phyloP scores from a whole-genome alignment of 2,113 vertebrate species.

The Bubalus kerabau region DNA sequence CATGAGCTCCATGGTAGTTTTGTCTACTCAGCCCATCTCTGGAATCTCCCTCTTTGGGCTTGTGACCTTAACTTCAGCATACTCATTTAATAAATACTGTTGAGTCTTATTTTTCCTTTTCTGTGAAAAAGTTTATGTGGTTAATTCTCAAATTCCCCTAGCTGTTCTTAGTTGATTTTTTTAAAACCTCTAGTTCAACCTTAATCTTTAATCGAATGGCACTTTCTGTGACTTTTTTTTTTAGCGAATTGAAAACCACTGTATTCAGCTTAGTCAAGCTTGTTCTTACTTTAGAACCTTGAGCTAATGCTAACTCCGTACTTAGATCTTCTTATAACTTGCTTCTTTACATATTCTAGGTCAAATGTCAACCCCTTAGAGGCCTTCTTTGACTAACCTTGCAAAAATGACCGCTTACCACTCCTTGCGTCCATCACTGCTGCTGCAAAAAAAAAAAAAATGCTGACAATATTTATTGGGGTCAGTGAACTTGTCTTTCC shows the following conservation, averaged over 20 bases:
- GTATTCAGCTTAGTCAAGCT: not conserved
- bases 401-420: not conserved
- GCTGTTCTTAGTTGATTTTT: not conserved
- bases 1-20: not conserved
- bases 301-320: not conserved
- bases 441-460: not conserved
- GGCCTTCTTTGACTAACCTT: not conserved
- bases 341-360: not conserved
- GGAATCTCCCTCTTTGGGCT: rapidly evolving
- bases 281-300: not conserved
- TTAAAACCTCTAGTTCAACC: not conserved
- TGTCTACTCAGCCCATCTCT: not conserved
- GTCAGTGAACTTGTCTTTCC: not conserved
- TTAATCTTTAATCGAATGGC: not conserved
- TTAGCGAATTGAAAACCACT: not conserved
- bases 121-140: not conserved
- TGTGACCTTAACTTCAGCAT: not conserved
- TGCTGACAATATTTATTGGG: not conserved
- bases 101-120: not conserved
- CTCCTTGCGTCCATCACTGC: not conserved
- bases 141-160: not conserved
- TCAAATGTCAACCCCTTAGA: not conserved
- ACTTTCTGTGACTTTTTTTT: not conserved
- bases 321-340: not conserved
- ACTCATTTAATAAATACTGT: not conserved